Evolutionary conservation across 2,113 vertebrate genomes (phyloP), one percentile per base, ranked within the genome.

Genomic region (Lepisosteus osseus): DNA sequence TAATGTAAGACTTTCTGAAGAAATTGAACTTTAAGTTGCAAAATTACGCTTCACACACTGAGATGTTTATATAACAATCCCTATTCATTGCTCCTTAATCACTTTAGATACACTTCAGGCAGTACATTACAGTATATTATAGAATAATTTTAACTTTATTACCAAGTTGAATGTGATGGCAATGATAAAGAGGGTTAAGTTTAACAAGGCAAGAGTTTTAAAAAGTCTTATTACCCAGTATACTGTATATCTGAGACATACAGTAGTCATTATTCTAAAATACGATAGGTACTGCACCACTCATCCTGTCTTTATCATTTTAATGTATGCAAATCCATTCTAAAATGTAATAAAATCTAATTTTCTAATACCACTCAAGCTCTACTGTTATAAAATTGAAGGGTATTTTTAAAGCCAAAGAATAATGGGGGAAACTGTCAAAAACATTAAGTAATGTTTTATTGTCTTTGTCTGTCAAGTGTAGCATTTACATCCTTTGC

Each of bases 251-350:
- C 70, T 61, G 43, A 43, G 29, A 51, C 57, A 59, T 5, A 59
- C 29, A 77, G 7, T 17, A 13, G 61, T 29, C 61, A 65, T 61
- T 66, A 15, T 56, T 61, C 45, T 44, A 47, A 64, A 68, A 54
- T 56, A 11, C 7, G 72, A 6, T 11, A n/a, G 29, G 14, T 41
- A 11, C 4, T 41, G 15, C n/a, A 51, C 15, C 59, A n/a, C 42
- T 69, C 62, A 4, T 41, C 7, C 29, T 45, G 45, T 41, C 47
- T 61, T 72, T 59, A 72, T 67, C 40, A 40, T 61, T 57, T 17
- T 54, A 77, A 73, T 67, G 55, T 42, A 74, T 71, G 72, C 76
- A 67, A 71, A 73, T 67, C 61, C 43, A 61, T 65, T 54, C 43
- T 15, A 41, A 45, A 54, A 62, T 56, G 17, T 68, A 71, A 71